Evolutionary conservation across 2,888 invertebrate genomes (phyloP).

Genomic region (Zeuzera pyrina): DNA sequence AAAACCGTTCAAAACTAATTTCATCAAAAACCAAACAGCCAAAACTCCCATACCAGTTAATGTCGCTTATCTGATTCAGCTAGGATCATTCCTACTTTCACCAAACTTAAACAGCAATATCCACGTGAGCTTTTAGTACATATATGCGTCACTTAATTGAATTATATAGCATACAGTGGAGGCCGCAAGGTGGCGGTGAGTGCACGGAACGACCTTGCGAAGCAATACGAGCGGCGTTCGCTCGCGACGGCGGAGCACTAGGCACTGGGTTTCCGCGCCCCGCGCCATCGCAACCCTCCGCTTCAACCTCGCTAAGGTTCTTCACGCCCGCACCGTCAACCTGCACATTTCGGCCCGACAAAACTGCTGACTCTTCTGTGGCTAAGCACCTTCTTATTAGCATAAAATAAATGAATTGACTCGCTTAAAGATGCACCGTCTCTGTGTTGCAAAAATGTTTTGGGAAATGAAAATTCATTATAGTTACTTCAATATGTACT

Average conservation of each 20-base stretch:
- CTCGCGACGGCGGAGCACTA: conserved; percentile 53
- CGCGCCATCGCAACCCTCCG: conserved; percentile 22
- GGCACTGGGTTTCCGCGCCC: conserved; percentile 49
- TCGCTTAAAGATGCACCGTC: conserved; percentile 37
- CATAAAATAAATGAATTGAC: conserved; percentile 51
- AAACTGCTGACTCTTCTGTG: conserved; percentile 50
- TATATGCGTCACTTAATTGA: conserved; percentile 60
- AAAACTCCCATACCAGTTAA: conserved; percentile 39
- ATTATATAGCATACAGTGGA: conserved; percentile 38
- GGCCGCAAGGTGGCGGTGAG: not conserved
- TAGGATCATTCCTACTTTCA: conserved; percentile 34
- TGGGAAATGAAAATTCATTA: conserved; percentile 17
- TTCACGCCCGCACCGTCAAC: conserved; percentile 42
- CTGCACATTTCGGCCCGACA: conserved; percentile 30
- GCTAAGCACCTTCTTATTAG: conserved; percentile 52
- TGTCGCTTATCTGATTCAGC: conserved; percentile 27
- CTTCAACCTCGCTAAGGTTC: conserved; percentile 27
- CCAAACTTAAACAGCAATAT: conserved; percentile 21
- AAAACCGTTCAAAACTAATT: not conserved
- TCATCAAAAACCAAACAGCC: not conserved
- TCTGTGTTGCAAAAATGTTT: conserved; percentile 21
- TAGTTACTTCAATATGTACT: conserved; percentile 14
- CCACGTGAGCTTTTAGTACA: conserved; percentile 48
- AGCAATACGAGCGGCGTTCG: conserved; percentile 35
- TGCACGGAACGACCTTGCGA: not conserved